Evolutionary conservation across 1,140 invertebrate species (phyloP), one percentile per base, ranked within the genome.

Genomic region (Paracyclopina nana): DNA sequence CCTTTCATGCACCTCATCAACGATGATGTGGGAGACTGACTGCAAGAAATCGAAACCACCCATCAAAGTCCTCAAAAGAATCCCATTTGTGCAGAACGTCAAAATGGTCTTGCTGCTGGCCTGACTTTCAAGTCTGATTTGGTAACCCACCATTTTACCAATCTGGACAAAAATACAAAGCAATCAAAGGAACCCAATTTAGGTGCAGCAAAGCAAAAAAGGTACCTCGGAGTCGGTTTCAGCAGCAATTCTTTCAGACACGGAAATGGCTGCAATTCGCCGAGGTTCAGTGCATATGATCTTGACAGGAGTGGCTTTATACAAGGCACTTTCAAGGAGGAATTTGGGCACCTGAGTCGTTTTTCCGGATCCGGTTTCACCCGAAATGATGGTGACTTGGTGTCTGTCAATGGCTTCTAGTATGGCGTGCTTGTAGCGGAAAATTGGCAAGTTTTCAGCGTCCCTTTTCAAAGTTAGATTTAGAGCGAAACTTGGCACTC

Each of bases 211-310:
- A n/a, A n/a, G n/a, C n/a, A n/a, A n/a, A n/a, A n/a, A n/a, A n/a
- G n/a, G n/a, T n/a, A n/a, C n/a, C n/a, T n/a, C n/a, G n/a, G n/a
- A n/a, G n/a, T n/a, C n/a, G n/a, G n/a, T n/a, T n/a, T 41, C 29
- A 1, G 40, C 40, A 4, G 50, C 50, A 9, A 52, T 41, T 4
- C 58, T 80, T 72, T 69, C 88, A 62, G 67, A 78, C 0, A 94
- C 77, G 24, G 81, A 77, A 1, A 94, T 74, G 0, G 90, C 87
- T 1, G 88, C 81, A 18, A 98, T 75, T 55, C 91, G 70, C 34
- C 88, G 70, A 0, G 92, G 92, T 63, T 95, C 84, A 0, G 87
- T 90, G 60, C 86, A 90, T 60, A 96, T 77, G 55, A 97, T 82
- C 26, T 85, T 70, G 55, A 86, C 85, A 0, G 75, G 68, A 55